Base-by-base conservation (phyloP, 2,888 invertebrate species). In the Aethes cnicana region DNA sequence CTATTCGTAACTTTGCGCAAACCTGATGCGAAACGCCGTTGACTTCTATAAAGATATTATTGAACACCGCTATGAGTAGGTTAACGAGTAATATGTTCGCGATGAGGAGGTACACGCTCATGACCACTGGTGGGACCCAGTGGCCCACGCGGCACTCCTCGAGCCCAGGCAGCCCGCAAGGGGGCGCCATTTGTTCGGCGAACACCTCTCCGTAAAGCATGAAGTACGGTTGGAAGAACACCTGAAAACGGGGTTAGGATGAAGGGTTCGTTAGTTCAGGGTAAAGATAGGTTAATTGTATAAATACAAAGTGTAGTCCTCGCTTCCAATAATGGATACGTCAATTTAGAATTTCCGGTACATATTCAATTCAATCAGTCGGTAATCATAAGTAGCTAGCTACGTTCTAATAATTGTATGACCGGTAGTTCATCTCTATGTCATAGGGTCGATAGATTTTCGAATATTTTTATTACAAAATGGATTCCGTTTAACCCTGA, bases 191-290 rank as follows among this genome's bases (percentile, higher is more conserved):
- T 75, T 96, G 95, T 75, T 96, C 97, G 16, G 98, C 98, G 83
- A 98, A 99, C 63, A 99, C 96, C 90, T 99, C 99, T 66, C 99
- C 99, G 86, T 99, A 99, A 77, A 99, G 92, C 99, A 99, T 99
- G 90, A 98, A 99, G 86, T 99, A 99, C 12, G 97, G 99, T 88
- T 98, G 97, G 86, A 96, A 95, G 91, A 98, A 98, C 53, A 98
- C 95, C 95, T 95, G 88, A 25, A 86, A 88, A 71, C 74, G 81
- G 57, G 14, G 36, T 42, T 36, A 16, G 37, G 36, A 37, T 28
- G 36, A 23, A 8, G n/a, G 17, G 8, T 44, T 26, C 23, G 47
- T 47, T 47, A 47, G 37, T 47, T n/a, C n/a, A n/a, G n/a, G n/a
- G 30, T 20, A 16, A 20, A 26, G 9, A 20, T 17, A n/a, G 18